Evolutionary conservation across 2,113 vertebrate species (phyloP).

Genomic region (Ceyx melanurus): DNA sequence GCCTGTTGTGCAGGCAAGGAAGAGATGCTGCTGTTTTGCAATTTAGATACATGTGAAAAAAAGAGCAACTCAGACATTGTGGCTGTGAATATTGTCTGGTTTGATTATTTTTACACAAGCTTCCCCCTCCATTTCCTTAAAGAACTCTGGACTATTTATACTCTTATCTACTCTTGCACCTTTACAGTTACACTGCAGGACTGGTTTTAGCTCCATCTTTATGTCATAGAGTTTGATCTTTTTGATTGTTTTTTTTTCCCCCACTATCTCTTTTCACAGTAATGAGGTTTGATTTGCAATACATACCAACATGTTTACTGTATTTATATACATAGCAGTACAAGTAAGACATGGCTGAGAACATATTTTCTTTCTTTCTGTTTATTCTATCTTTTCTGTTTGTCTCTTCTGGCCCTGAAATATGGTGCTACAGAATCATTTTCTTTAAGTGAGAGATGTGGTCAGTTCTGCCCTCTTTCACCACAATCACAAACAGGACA

Average conservation of each 20-base stretch:
- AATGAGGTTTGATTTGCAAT: not conserved
- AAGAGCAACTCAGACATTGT: not conserved
- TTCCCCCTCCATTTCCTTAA: not conserved
- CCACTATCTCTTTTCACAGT: not conserved
- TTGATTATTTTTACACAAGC: not conserved
- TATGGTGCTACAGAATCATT: not conserved
- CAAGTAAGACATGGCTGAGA: not conserved
- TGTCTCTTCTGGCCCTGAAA: not conserved
- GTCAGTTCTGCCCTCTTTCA: not conserved
- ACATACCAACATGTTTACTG: not conserved
- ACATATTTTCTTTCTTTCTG: not conserved
- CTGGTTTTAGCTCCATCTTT: not conserved
- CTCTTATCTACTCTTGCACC: not conserved
- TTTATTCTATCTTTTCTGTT: not conserved
- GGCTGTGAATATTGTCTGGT: not conserved
- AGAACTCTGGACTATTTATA: not conserved
- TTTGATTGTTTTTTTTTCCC: not conserved
- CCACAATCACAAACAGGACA: not conserved
- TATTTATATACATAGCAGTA: not conserved
- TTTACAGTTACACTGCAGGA: not conserved
- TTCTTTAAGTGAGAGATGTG: not conserved
- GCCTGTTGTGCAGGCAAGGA: constrained; percentile 6
- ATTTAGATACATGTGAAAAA: not conserved
- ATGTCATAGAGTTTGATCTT: not conserved
- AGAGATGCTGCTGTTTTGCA: constrained; percentile 23